Evolutionary conservation across 2,113 vertebrate genomes (phyloP).

Genomic region (Sander lucioperca): DNA sequence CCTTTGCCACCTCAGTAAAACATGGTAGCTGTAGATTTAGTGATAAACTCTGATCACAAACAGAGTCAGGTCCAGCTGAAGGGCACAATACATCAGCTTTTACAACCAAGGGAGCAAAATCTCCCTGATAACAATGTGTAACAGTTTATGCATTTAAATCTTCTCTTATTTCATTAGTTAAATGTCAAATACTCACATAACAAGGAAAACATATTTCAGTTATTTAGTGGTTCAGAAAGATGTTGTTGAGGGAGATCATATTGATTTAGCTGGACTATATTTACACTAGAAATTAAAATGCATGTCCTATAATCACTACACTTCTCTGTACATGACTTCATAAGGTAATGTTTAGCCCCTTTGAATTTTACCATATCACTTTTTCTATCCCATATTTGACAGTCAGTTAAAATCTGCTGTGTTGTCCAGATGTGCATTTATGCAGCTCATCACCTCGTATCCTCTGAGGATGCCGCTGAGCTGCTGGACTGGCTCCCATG

Average conservation of each 20-base stretch:
- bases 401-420: neutral
- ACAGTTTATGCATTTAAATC: neutral
- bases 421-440: neutral
- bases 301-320: neutral
- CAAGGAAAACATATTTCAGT: neutral
- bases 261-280: neutral
- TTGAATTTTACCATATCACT: neutral
- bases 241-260: neutral
- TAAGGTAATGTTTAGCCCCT: neutral
- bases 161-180: neutral
- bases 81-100: neutral
- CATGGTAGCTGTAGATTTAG: neutral
- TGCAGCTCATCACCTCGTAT: slow-evolving; percentile 88
- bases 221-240: no score
- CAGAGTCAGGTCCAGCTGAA: neutral
- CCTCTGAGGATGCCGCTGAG: slow-evolving; percentile 90
- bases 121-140: neutral
- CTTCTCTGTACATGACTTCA: neutral
- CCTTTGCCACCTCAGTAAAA: neutral
- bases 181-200: neutral
- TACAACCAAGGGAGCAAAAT: neutral
- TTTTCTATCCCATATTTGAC: neutral
- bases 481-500: slow-evolving; percentile 91
- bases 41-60: neutral
- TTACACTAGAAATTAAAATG: neutral